phyloP scores from a whole-genome alignment of 2,113 vertebrate genomes.

The Catagonus wagneri region DNA sequence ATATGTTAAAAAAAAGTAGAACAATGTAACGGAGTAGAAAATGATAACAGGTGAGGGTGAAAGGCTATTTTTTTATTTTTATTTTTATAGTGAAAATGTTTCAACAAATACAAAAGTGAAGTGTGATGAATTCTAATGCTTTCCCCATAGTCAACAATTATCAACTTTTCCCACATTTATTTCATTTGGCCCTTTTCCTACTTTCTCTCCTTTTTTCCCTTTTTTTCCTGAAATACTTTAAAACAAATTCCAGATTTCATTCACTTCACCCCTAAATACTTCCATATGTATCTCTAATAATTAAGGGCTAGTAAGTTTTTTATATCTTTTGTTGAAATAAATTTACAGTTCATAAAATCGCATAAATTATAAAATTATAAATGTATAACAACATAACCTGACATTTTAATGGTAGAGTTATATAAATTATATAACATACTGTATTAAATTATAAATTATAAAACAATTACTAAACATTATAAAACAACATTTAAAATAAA shows the following conservation, averaged over 20 bases:
- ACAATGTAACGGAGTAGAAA: not conserved
- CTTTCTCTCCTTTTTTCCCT: too few relatives aligned
- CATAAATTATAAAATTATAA: not conserved
- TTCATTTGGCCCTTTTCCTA: not conserved
- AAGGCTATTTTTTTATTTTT: not conserved
- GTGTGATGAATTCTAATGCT: not conserved
- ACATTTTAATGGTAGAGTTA: not conserved
- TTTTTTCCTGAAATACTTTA: conserved; percentile 6
- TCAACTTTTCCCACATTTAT: not conserved
- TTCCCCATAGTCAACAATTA: not conserved
- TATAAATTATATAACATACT: not conserved
- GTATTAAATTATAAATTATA: not conserved
- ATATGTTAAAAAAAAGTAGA: not conserved
- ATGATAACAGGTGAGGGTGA: not conserved
- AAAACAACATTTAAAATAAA: not conserved
- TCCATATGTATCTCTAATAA: not conserved
- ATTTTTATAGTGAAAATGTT: not conserved
- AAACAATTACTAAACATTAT: not conserved
- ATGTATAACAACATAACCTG: not conserved
- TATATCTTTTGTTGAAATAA: not conserved
- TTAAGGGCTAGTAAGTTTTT: not conserved
- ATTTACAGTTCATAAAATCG: not conserved
- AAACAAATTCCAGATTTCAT: not conserved
- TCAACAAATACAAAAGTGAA: not conserved
- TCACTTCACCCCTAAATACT: not conserved